phyloP scores from a whole-genome alignment of 35 echinoderm and acorn worm genomes.

The Diadema setosum region DNA sequence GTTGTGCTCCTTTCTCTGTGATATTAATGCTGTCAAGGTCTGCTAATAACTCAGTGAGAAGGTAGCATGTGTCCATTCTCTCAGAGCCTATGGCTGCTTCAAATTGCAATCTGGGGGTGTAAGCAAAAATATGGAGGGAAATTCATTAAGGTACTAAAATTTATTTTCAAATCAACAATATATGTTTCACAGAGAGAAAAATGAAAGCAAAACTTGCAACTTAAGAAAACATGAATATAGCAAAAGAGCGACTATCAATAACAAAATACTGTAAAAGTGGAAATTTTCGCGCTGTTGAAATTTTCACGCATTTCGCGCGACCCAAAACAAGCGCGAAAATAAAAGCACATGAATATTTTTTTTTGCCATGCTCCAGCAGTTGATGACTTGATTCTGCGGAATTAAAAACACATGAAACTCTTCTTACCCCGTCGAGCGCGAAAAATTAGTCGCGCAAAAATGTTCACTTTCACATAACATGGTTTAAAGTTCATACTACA shows the following conservation, averaged over 20 bases:
- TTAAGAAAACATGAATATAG: neutral
- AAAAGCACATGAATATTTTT: too few relatives aligned
- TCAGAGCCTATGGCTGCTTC: conserved; percentile 6
- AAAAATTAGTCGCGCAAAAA: too few relatives aligned
- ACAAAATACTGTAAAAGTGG: neutral
- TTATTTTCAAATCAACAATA: neutral
- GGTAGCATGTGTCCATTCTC: conserved; percentile 43
- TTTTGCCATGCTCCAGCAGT: too few relatives aligned
- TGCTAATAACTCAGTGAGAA: conserved; percentile 24
- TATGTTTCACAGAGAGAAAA: too few relatives aligned
- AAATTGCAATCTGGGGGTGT: conserved; percentile 5
- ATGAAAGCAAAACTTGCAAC: neutral
- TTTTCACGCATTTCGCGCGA: too few relatives aligned
- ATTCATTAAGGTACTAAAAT: too few relatives aligned
- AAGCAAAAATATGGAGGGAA: neutral
- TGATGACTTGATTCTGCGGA: too few relatives aligned
- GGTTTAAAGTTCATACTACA: too few relatives aligned
- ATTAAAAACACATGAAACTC: too few relatives aligned
- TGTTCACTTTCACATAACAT: too few relatives aligned
- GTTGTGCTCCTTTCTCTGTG: neutral
- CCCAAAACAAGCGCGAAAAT: too few relatives aligned
- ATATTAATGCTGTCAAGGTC: neutral
- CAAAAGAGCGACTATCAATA: neutral
- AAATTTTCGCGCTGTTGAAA: neutral
- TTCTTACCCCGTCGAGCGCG: too few relatives aligned